Conservation (phyloP, 2,797 vertebrate genomes). For the Molothrus aeneus region DNA sequence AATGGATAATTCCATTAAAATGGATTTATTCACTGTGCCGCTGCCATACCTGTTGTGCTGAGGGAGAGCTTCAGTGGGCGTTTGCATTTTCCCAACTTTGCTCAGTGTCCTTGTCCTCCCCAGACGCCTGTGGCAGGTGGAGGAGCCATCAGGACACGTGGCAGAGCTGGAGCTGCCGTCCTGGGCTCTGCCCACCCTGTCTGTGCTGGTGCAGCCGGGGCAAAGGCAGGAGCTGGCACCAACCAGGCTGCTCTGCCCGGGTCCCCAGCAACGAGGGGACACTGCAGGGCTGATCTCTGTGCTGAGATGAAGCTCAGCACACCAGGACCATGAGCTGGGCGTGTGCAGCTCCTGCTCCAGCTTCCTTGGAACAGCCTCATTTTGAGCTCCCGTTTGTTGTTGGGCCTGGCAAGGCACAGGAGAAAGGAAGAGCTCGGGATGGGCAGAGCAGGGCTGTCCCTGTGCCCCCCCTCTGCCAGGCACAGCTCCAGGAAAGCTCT, state of each 20-base stretch:
- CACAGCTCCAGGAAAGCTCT: background rate
- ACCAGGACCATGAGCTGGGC: accelerated
- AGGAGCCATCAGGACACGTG: accelerated
- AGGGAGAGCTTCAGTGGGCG: conserved; percentile 1
- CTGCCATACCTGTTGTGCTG: background rate
- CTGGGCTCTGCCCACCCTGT: background rate
- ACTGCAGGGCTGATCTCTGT: background rate
- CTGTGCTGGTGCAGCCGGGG: accelerated
- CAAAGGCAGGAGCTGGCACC: accelerated
- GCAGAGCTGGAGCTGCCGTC: accelerated
- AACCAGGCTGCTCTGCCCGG: no score
- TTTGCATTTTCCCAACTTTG: background rate
- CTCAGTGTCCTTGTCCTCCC: background rate
- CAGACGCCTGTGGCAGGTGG: accelerated
- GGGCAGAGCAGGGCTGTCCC: background rate
- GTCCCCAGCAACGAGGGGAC: accelerated
- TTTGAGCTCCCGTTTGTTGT: background rate
- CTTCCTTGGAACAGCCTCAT: background rate
- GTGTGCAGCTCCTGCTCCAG: accelerated
- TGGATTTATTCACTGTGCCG: background rate
- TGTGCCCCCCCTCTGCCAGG: background rate
- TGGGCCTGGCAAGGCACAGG: background rate
- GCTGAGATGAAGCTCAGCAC: background rate
- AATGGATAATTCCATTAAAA: conserved; percentile 68
- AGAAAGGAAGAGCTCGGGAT: background rate